Evolutionary conservation across 2,797 vertebrate species (phyloP), one percentile per base, ranked within the genome.

Genomic region (Gymnocypris eckloni): DNA sequence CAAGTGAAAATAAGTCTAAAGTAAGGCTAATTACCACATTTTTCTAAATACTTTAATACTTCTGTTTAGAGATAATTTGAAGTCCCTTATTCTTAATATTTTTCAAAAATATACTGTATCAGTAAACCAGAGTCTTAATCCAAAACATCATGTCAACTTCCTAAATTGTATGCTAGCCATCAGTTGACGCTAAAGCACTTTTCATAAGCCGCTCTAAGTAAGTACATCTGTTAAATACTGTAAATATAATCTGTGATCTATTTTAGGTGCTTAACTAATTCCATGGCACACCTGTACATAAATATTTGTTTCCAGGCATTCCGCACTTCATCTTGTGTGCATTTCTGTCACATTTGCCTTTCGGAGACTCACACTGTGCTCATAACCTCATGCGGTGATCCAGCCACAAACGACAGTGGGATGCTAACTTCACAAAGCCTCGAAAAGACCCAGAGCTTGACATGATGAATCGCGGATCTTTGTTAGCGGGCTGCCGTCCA

Each of bases 401-500:
- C 66, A 61, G 52, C 76, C 66, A 59, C 83, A 72, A 33, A 69
- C n/a, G 37, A 7, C 82, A 69, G 22, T 1, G 1, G 25, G 76
- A 45, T 61, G 66, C 33, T 56, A 79, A 71, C 67, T 79, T 85
- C 76, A 72, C 83, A 39, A 4, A 48, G 64, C 50, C 76, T n/a
- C 20, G 83, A 79, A 48, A 79, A 71, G 66, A 79, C 25, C 83
- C 67, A 25, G 39, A 39, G 79, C 70, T 75, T n/a, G 70, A 56
- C 67, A 59, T 82, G 37, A 73, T 33, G 77, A 56, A 50, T 54
- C 50, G 78, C 45, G 52, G 75, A 67, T 81, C 45, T 45, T 64
- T 25, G 20, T 61, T 78, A 45, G 72, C 45, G 70, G 54, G 71
- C 83, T 75, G 13, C 2, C 15, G 64, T 81, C 78, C 87, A 87